Base-by-base conservation (phyloP, 2,888 invertebrate species). In the Drosophila acutilabella region DNA sequence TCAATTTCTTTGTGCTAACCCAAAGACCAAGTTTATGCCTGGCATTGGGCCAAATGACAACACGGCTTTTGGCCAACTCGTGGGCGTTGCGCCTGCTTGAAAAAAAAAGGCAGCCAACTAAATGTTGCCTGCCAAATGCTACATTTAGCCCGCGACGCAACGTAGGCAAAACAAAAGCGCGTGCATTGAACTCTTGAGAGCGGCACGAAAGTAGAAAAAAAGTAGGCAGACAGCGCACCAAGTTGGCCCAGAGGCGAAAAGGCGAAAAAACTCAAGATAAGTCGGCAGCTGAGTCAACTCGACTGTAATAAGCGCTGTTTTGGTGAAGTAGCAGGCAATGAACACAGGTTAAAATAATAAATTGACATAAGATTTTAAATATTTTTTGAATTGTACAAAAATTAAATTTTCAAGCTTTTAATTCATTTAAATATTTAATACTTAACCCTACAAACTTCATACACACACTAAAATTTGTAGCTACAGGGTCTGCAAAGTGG, bases 21-120 rank as follows among this genome's bases (percentile, higher is more conserved):
- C 74, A 89, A 85, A 88, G 90, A 90, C 87, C 87, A 89, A 89
- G 71, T 89, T 89, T 79, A 52, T 23, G 53, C 41, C 70, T 82
- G 84, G 86, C 86, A 78, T 58, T 81, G 70, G 74, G 84, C 84
- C 84, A 82, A 76, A 65, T 26, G 41, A 33, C 45, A 57, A 69
- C 58, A 23, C 54, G 16, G 36, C 38, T 45, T 23, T 58, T 40
- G 48, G 42, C 50, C 59, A 59, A 47, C 58, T 48, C n/a, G 58
- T 58, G 48, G 58, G 50, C 41, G 61, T 16, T 47, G 16, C 20
- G 16, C 7, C 11, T 6, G 23, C 23, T 26, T 26, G 26, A 7
- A 13, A 30, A 5, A 40, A 30, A 18, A 48, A 45, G 41, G 18
- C 7, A 30, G 40, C 58, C 51, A n/a, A 20, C 20, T n/a, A 38